Percentiles rank a stretch among this genome's conserved stretches.
phyloP scores from a whole-genome alignment of 37 sponge, comb jelly and placozoan species.

The Cliona cf. orientalis region DNA sequence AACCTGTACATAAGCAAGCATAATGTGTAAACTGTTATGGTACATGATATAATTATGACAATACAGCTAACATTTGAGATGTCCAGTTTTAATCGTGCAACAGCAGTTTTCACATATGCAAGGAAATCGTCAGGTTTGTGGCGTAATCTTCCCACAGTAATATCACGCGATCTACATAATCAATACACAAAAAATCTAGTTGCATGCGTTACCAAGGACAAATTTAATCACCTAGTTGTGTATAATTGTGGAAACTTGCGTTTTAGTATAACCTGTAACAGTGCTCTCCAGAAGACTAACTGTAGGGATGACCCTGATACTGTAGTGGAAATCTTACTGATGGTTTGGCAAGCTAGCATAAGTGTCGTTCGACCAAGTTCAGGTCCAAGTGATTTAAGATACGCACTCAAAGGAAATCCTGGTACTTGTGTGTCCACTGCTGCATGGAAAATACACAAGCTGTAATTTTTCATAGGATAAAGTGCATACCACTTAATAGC shows the following conservation, averaged over 20 bases:
- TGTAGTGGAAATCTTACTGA: conserved; percentile 2
- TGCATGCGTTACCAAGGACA: neutral
- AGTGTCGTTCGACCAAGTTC: conserved; percentile 40
- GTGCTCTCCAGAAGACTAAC: conserved; percentile 50
- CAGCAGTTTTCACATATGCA: neutral
- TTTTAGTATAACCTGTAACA: conserved; percentile 45
- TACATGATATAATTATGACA: too few species aligned
- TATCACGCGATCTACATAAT: neutral
- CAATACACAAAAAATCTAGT: neutral
- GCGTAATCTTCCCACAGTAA: neutral
- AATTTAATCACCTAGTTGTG: neutral
- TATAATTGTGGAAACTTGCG: neutral
- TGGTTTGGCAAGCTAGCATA: conserved; percentile 56
- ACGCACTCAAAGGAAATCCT: conserved; percentile 57
- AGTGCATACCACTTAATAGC: neutral
- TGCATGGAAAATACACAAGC: neutral
- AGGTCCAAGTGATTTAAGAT: neutral
- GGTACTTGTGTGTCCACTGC: neutral
- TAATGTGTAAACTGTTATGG: neutral
- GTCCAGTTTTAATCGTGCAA: neutral
- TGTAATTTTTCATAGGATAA: neutral
- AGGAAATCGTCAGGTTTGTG: neutral
- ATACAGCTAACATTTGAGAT: conserved; percentile 7
- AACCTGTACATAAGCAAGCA: neutral
- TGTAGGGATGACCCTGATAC: conserved; percentile 22